Percentiles rank a stretch among this genome's conserved stretches.
Conservation (phyloP, 2,113 vertebrate genomes). For the Alligator mississippiensis region DNA sequence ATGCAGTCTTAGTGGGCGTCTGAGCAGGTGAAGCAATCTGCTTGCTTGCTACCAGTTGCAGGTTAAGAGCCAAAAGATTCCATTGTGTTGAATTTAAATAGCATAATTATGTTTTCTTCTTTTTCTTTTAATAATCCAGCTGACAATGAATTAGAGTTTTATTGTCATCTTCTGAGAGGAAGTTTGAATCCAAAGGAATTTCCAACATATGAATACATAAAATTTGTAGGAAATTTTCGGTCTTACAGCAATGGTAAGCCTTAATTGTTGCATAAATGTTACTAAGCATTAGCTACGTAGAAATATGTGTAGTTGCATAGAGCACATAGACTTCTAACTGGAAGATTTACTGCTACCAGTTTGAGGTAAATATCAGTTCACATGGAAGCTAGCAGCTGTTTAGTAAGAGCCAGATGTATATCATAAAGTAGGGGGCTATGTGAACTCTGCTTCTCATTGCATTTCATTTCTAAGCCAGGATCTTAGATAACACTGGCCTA, state of each 20-base stretch:
- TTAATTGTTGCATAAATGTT: slow-evolving; percentile 65
- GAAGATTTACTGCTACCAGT: slow-evolving; percentile 35
- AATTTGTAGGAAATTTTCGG: slow-evolving; percentile 87
- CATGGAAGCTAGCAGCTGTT: not conserved
- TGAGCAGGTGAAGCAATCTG: not conserved
- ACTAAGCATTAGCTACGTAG: slow-evolving; percentile 54
- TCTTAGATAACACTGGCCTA: not conserved
- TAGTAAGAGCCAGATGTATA: slow-evolving; percentile 8
- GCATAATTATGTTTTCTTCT: slow-evolving; percentile 66
- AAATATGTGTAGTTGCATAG: slow-evolving; percentile 34
- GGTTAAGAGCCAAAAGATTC: slow-evolving; percentile 40
- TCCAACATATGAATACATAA: slow-evolving; percentile 89
- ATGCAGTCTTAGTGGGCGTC: not conserved
- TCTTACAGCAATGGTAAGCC: slow-evolving; percentile 86
- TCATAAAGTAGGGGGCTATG: not conserved
- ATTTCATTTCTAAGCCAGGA: not conserved
- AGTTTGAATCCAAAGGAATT: slow-evolving; percentile 87
- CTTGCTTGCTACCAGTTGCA: not conserved
- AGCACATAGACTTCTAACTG: slow-evolving; percentile 33
- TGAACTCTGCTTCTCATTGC: slow-evolving; percentile 27
- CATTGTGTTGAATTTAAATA: slow-evolving; percentile 52
- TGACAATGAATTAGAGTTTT: slow-evolving; percentile 87
- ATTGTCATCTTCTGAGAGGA: slow-evolving; percentile 88
- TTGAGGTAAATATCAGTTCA: not conserved
- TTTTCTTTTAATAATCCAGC: slow-evolving; percentile 78